phyloP scores from a whole-genome alignment of 1,140 invertebrate species.

The Ptiloglossa arizonensis region DNA sequence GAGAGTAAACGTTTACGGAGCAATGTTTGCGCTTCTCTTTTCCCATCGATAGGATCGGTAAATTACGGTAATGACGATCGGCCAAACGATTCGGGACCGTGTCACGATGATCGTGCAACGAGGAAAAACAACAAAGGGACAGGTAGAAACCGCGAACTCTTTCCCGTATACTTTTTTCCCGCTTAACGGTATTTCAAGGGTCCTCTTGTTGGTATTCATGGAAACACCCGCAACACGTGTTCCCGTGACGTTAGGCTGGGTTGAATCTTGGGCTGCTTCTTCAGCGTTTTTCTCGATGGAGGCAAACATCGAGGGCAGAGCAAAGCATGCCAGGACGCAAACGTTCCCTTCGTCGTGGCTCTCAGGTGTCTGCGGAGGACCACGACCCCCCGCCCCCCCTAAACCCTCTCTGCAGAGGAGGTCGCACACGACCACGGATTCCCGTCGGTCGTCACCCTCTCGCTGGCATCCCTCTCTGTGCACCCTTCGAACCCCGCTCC shows the following conservation, averaged over 20 bases:
- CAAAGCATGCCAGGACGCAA: neutral
- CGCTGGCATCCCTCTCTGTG: constrained; percentile 56
- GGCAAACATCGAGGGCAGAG: constrained; percentile 5
- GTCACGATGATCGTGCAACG: neutral
- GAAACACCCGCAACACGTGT: constrained; percentile 32
- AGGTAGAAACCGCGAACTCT: constrained; percentile 1
- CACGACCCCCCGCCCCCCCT: constrained; percentile 5
- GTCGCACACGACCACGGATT: constrained; percentile 43
- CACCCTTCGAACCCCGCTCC: constrained; percentile 37
- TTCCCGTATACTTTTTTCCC: neutral
- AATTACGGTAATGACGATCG: no score
- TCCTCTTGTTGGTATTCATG: constrained; percentile 33
- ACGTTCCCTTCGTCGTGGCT: neutral
- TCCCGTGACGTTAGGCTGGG: neutral
- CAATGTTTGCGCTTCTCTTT: no score
- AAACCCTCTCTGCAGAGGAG: neutral
- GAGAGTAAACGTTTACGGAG: no score
- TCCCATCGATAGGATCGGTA: no score
- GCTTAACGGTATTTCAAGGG: neutral
- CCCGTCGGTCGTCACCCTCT: constrained; percentile 61
- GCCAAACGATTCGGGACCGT: no score
- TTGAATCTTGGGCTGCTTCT: constrained; percentile 13
- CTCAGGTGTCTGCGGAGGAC: constrained; percentile 60
- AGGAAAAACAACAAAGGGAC: neutral
- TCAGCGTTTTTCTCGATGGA: constrained; percentile 9